Conservation (phyloP, 2,113 vertebrate species). For the Etheostoma cragini region DNA sequence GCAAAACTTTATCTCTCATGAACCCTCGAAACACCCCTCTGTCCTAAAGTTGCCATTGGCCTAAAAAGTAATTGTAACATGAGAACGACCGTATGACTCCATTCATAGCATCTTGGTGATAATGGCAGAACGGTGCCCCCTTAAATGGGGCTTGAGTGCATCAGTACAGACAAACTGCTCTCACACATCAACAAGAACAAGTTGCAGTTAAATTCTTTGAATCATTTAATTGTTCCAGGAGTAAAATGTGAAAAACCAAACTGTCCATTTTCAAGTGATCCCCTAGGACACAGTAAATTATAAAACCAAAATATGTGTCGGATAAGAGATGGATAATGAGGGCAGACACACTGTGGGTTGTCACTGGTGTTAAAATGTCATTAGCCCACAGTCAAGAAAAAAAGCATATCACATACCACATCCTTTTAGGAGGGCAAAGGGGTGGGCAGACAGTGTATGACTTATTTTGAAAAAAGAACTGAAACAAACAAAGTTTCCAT, state of each 20-base stretch:
- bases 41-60: not conserved
- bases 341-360: not conserved
- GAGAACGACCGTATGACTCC: slow-evolving; percentile 31
- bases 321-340: slow-evolving; percentile 26
- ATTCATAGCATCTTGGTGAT: slow-evolving; percentile 14
- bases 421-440: not conserved
- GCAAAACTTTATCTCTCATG: not conserved
- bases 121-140: not conserved
- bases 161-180: not conserved
- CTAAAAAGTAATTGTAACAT: slow-evolving; percentile 45
- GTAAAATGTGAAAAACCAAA: not conserved
- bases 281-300: not conserved
- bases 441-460: not conserved
- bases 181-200: not conserved
- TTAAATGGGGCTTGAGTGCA: not conserved
- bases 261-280: not conserved
- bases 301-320: slow-evolving; percentile 8
- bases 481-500: slow-evolving; percentile 6
- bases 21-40: not conserved
- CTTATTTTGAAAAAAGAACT: not conserved
- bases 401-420: not conserved
- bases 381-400: not conserved
- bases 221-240: not conserved
- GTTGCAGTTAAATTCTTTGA: not conserved
- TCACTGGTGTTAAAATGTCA: slow-evolving; percentile 35